Percentiles rank a stretch among this genome's conserved stretches.
Conservation (phyloP, 2,888 invertebrate species). For the Hylaea fasciaria region DNA sequence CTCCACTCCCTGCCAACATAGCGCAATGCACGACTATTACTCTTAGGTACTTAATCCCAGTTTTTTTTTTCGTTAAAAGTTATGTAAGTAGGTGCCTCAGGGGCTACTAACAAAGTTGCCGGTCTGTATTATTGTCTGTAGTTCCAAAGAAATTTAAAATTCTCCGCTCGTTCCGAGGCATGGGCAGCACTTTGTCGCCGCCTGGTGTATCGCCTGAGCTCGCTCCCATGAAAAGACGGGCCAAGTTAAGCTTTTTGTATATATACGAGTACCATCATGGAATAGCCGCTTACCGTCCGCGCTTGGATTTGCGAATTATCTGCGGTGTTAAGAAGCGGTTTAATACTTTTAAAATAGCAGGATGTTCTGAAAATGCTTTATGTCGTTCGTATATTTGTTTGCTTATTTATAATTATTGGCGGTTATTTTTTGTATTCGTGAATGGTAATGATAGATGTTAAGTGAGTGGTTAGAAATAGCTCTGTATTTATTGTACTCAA, state of each 20-base stretch:
- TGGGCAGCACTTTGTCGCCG: constrained; percentile 2
- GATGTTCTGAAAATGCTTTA: neutral
- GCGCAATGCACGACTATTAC: no score
- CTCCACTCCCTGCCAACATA: no score
- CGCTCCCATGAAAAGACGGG: neutral
- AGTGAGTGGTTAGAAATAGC: no score
- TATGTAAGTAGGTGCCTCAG: neutral
- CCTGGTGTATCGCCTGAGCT: neutral
- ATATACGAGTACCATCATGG: no score
- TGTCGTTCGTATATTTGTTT: neutral
- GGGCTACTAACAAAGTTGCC: neutral
- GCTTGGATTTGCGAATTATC: neutral
- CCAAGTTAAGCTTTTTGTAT: neutral
- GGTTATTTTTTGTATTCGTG: no score
- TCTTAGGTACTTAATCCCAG: neutral
- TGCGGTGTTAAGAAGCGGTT: neutral
- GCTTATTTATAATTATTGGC: neutral
- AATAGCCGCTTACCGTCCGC: neutral
- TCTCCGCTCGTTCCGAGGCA: neutral
- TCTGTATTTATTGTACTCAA: no score
- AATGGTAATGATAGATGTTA: no score
- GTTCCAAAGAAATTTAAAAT: constrained; percentile 4
- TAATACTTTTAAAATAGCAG: neutral
- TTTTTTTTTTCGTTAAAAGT: neutral
- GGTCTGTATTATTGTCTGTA: constrained; percentile 5